Base-by-base conservation (phyloP, 2,888 invertebrate genomes). In the Endomychus coccineus region DNA sequence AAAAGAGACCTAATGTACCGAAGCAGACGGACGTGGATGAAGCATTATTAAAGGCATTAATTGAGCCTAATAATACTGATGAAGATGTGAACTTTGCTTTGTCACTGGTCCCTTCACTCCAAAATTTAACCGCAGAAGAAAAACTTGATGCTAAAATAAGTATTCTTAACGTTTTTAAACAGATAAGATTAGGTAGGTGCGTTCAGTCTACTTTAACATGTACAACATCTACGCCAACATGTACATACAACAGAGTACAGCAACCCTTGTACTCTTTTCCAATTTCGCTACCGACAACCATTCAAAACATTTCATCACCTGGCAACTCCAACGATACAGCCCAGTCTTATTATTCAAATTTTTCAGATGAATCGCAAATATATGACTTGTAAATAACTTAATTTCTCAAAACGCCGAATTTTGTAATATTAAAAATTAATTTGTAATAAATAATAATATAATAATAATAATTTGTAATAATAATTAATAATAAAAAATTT, bases 1-100 rank as follows among this genome's bases (percentile, higher is more conserved):
- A 33, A 27, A 77, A 51, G 22, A 36, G 35, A 32, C 10, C 15
- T 21, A 36, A 17, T 36, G 12, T 30, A 36, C 28, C 40, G 32
- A 40, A 33, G 16, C 35, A 36, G 27, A 32, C 36, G 15, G 37
- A 37, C 14, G 15, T 37, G 16, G 34, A 41, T 37, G 37, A 37
- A 32, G 36, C 36, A 15, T 40, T 40, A 28, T 33, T 41, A 21
- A 33, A 41, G 15, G 29, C 37, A 16, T 22, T 37, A 23, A 27
- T 33, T 27, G 40, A 40, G 16, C 22, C 30, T n/a, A 23, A 17
- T 16, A 29, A 24, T 27, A n/a, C 15, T 35, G 40, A 40, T 16
- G 40, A 40, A 36, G 40, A 40, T 27, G 34, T 16, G 27, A 37
- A 41, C 39, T 42, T 39, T 35, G 38, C 32, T 39, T 23, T 39